Evolutionary conservation across 2,888 invertebrate species (phyloP).

Genomic region (Cataglyphis albicans): DNA sequence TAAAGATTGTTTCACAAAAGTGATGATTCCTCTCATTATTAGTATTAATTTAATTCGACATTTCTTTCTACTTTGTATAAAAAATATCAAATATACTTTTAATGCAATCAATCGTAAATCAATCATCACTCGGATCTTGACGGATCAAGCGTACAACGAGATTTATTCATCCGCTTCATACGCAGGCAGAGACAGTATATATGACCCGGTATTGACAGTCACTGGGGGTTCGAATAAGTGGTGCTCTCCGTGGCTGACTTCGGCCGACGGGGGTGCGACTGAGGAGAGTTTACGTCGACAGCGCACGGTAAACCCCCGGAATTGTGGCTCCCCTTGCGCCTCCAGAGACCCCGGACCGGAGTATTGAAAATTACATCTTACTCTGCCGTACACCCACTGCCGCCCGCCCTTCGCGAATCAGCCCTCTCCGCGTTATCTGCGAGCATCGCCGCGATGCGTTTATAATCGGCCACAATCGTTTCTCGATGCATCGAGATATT

Average conservation of each 20-base stretch:
- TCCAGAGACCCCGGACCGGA: conserved; percentile 76
- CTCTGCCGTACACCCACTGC: conserved; percentile 75
- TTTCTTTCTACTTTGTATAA: neutral
- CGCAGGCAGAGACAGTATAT: conserved; percentile 64
- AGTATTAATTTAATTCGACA: neutral
- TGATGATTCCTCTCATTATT: neutral
- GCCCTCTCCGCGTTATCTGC: conserved; percentile 47
- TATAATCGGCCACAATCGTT: conserved; percentile 72
- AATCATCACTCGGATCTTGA: conserved; percentile 53
- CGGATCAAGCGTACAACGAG: conserved; percentile 64
- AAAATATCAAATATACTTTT: neutral
- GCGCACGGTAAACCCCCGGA: conserved; percentile 84
- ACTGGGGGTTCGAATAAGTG: conserved; percentile 78
- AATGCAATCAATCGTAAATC: conserved; percentile 45
- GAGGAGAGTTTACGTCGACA: conserved; percentile 85
- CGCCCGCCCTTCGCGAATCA: conserved; percentile 71
- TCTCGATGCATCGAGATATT: conserved; percentile 52
- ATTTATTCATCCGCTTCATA: conserved; percentile 71
- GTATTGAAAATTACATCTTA: conserved; percentile 86
- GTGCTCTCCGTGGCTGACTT: conserved; percentile 79
- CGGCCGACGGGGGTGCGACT: conserved; percentile 80
- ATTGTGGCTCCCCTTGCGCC: conserved; percentile 83
- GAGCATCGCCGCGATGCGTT: conserved; percentile 72
- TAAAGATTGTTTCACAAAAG: neutral
- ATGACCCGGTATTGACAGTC: conserved; percentile 75